Percentiles rank a stretch among this genome's conserved stretches.
Evolutionary conservation across 2,113 vertebrate genomes (phyloP).

Genomic region (Leuciscus idus): DNA sequence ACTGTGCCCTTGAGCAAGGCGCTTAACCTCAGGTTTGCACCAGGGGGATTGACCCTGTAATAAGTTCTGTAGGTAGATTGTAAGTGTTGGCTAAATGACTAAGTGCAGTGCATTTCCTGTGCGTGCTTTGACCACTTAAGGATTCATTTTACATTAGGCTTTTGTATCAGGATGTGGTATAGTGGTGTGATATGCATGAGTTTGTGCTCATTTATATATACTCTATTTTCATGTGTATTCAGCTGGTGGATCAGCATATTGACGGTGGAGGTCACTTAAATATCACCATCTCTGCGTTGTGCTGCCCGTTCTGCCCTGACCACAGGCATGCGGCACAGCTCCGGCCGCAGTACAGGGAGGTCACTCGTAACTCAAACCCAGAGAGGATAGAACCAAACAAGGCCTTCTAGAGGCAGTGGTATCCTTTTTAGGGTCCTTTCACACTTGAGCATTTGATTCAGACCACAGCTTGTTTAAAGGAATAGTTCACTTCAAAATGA

Average conservation of each 20-base stretch:
- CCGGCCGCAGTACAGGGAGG: conserved; percentile 40
- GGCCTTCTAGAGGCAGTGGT: conserved; percentile 31
- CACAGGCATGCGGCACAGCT: conserved; percentile 51
- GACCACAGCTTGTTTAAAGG: background rate
- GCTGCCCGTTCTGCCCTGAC: conserved; percentile 47
- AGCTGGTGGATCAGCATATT: conserved; percentile 52
- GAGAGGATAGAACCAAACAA: conserved; percentile 53
- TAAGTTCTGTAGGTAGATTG: background rate
- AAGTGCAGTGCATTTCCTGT: background rate
- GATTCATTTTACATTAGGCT: background rate
- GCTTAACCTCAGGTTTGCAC: conserved; percentile 7
- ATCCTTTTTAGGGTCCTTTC: conserved; percentile 38
- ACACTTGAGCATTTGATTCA: background rate
- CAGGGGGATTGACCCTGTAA: background rate
- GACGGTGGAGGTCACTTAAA: conserved; percentile 59
- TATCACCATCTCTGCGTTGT: conserved; percentile 49
- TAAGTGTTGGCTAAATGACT: background rate
- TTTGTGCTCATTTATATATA: background rate
- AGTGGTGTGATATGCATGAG: background rate
- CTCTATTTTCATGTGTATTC: conserved; percentile 28
- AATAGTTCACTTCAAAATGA: no score
- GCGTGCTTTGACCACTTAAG: background rate
- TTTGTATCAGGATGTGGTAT: conserved; percentile 22
- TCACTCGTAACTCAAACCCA: conserved; percentile 49
- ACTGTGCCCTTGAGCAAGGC: conserved; percentile 6